These are phyloP conservation scores for Idaea biselata DNA, from an alignment of 2,888 invertebrate genomes.

Conservation along the genomic window DNA sequence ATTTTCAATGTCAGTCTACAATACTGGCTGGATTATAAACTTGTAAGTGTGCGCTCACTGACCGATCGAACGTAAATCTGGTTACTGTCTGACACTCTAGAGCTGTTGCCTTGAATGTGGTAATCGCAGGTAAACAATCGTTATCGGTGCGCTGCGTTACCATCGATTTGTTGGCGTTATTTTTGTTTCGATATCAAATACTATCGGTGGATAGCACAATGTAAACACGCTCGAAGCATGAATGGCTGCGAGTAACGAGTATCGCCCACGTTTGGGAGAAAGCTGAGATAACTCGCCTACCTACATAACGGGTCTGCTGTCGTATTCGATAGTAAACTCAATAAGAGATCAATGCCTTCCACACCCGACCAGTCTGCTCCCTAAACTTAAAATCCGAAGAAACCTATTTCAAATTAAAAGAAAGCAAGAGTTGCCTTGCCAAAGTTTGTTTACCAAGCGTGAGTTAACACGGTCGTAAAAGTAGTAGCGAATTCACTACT, in stretches of 20 bases:
- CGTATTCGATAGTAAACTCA: conserved; percentile 10
- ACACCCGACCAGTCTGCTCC: background rate
- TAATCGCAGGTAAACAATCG: conserved; percentile 72
- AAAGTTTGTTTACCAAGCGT: background rate
- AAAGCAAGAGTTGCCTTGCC: background rate
- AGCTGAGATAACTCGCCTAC: conserved; percentile 43
- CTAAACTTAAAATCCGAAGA: background rate
- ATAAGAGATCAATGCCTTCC: background rate
- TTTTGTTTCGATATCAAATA: conserved; percentile 46
- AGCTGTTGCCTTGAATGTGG: conserved; percentile 63
- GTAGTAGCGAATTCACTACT: background rate
- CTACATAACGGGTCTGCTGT: conserved; percentile 31
- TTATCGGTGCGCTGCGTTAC: conserved; percentile 54
- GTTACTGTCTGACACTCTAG: conserved; percentile 31
- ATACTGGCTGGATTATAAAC: conserved; percentile 27
- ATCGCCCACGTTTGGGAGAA: conserved; percentile 72
- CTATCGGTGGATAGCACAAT: conserved; percentile 32
- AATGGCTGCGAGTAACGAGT: conserved; percentile 58
- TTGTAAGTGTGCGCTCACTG: conserved; percentile 25
- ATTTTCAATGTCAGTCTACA: conserved; percentile 71
- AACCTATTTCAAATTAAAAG: background rate
- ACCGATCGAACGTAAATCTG: conserved; percentile 31
- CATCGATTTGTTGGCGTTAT: conserved; percentile 58
- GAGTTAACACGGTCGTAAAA: background rate
- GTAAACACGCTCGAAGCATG: conserved; percentile 57